Evolutionary conservation across 1,140 invertebrate genomes (phyloP).

Genomic region (Aphidius gifuensis): DNA sequence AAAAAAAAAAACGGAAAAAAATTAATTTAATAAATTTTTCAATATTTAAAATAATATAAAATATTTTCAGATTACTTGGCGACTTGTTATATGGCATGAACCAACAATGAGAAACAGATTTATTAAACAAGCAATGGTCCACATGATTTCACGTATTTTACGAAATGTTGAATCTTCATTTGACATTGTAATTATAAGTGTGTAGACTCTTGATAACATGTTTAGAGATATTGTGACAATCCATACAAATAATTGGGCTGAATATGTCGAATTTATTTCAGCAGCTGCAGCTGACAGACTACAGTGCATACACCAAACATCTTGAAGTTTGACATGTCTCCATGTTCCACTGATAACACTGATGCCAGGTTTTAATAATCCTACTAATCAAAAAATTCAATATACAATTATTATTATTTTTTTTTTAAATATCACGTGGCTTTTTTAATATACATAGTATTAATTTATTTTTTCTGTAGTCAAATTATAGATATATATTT

Average conservation of each 20-base stretch:
- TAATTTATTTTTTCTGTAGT: too few species aligned
- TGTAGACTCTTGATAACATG: conserved; percentile 31
- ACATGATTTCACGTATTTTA: conserved; percentile 25
- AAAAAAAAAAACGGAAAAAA: too few species aligned
- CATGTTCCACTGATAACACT: neutral
- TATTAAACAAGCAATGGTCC: conserved; percentile 20
- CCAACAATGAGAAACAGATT: conserved; percentile 30
- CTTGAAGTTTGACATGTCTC: conserved; percentile 25
- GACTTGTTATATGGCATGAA: conserved; percentile 28
- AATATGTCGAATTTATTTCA: conserved; percentile 32
- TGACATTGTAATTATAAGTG: conserved; percentile 16
- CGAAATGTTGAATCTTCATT: neutral
- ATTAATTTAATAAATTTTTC: conserved; percentile 5
- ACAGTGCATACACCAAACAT: conserved; percentile 36
- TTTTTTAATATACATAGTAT: too few species aligned
- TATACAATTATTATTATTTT: too few species aligned
- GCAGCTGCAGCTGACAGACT: conserved; percentile 29
- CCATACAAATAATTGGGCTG: conserved; percentile 31
- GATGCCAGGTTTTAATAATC: too few species aligned
- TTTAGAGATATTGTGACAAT: conserved; percentile 30
- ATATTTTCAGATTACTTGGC: conserved; percentile 19
- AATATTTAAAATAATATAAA: conserved; percentile 5
- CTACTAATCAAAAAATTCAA: too few species aligned
- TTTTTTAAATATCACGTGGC: too few species aligned
- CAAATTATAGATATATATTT: too few species aligned